phyloP scores from a whole-genome alignment of 2,888 invertebrate genomes.

The Zaprionus obscuricornis region DNA sequence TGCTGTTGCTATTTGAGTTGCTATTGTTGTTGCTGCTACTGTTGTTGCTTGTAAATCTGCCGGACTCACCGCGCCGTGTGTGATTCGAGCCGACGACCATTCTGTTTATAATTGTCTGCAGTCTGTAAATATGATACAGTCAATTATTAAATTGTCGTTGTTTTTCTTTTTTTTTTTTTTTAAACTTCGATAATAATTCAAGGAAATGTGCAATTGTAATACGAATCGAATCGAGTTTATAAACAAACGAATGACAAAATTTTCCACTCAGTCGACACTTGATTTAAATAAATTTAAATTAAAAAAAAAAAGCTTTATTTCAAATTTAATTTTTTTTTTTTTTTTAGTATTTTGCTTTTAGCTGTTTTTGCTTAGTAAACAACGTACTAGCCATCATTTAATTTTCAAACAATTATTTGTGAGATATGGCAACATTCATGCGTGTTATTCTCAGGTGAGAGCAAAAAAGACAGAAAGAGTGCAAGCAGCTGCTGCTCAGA shows the following conservation, averaged over 20 bases:
- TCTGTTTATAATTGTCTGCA: conserved; percentile 65
- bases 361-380: not conserved
- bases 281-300: not conserved
- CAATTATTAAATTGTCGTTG: too few relatives aligned
- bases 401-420: conserved; percentile 8
- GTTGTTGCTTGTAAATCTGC: conserved; percentile 74
- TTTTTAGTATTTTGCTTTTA: conserved; percentile 14
- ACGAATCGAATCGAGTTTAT: too few relatives aligned
- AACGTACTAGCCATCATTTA: conserved; percentile 10
- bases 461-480: conserved; percentile 30
- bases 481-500: conserved; percentile 4
- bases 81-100: conserved; percentile 84
- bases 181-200: too few relatives aligned
- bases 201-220: too few relatives aligned
- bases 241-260: too few relatives aligned
- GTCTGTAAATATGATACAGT: conserved; percentile 56
- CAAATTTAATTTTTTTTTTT: not conserved
- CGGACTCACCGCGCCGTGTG: conserved; percentile 82
- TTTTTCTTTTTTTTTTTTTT: too few relatives aligned
- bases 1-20: conserved; percentile 32
- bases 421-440: conserved; percentile 42
- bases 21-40: too few relatives aligned
- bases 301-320: too few relatives aligned
- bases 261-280: too few relatives aligned
- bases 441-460: conserved; percentile 15